Percentiles rank a stretch among this genome's conserved stretches.
Evolutionary conservation across 2,888 invertebrate species (phyloP).

Genomic region (Eulithis testata): DNA sequence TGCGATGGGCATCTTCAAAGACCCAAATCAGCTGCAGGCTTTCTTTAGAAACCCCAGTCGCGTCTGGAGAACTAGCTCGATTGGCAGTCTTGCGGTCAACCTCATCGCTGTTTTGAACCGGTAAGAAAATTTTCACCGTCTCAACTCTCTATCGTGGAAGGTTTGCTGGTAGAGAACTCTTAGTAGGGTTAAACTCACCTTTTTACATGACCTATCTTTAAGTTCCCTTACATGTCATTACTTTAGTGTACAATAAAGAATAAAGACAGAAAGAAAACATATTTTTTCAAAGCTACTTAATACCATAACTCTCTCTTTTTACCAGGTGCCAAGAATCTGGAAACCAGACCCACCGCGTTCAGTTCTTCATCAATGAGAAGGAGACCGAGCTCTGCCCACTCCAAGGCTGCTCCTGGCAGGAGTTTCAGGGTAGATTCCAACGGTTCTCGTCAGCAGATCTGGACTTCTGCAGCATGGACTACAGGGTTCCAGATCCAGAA

Average conservation of each 20-base stretch:
- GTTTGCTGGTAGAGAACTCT: too few species aligned
- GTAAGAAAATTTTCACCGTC: slow-evolving; percentile 62
- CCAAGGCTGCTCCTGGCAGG: slow-evolving; percentile 67
- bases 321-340: slow-evolving; percentile 60
- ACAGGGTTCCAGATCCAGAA: slow-evolving; percentile 31
- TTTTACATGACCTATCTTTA: too few species aligned
- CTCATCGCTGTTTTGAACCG: slow-evolving; percentile 90
- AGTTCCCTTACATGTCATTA: too few species aligned
- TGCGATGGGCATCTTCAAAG: slow-evolving; percentile 87
- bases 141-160: too few species aligned
- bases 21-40: slow-evolving; percentile 82
- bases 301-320: slow-evolving; percentile 30
- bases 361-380: slow-evolving; percentile 68
- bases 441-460: slow-evolving; percentile 52
- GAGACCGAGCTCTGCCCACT: slow-evolving; percentile 61
- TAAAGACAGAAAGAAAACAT: too few species aligned
- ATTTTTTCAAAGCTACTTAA: too few species aligned
- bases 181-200: too few species aligned
- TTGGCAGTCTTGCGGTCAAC: slow-evolving; percentile 89
- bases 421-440: slow-evolving; percentile 64
- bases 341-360: slow-evolving; percentile 53
- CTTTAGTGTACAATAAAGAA: too few species aligned
- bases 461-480: slow-evolving; percentile 61
- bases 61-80: slow-evolving; percentile 87
- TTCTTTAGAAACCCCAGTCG: slow-evolving; percentile 82